Percentiles rank a stretch among this genome's conserved stretches.
These are phyloP conservation scores for Melolontha melolontha DNA, from an alignment of 2,888 invertebrate genomes.

Conservation along the genomic window DNA sequence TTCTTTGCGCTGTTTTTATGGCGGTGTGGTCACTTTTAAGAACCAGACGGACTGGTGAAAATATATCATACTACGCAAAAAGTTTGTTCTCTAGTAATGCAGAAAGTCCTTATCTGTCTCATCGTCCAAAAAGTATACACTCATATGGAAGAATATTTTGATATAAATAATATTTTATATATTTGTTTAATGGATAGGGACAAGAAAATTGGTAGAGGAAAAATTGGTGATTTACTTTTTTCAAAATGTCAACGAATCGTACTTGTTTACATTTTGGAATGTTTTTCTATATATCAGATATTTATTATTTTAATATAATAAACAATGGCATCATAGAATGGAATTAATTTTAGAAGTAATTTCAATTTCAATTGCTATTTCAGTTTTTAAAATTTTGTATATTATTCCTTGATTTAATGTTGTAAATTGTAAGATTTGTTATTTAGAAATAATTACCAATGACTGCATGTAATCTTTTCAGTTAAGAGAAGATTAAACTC, in stretches of 20 bases:
- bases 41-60: conserved; percentile 69
- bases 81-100: conserved; percentile 74
- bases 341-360: too few relatives aligned
- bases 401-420: too few relatives aligned
- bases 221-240: conserved; percentile 2
- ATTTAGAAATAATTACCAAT: too few relatives aligned
- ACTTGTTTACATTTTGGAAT: conserved; percentile 39
- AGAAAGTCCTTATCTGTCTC: conserved; percentile 73
- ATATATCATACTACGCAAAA: conserved; percentile 72
- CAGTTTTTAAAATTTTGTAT: too few relatives aligned
- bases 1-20: conserved; percentile 77
- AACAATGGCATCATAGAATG: too few relatives aligned
- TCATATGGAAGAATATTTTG: conserved; percentile 51
- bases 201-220: conserved; percentile 5
- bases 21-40: conserved; percentile 76
- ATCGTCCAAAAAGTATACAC: conserved; percentile 52
- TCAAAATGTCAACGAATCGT: conserved; percentile 40
- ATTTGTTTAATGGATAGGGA: neutral
- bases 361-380: too few relatives aligned
- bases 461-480: too few relatives aligned
- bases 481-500: too few relatives aligned
- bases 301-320: too few relatives aligned
- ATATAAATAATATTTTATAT: conserved; percentile 8
- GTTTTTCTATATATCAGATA: neutral
- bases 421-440: too few relatives aligned